Percentiles rank a stretch among this genome's conserved stretches.
phyloP scores from a whole-genome alignment of 2,888 invertebrate genomes.

The Corbicula japonica region DNA sequence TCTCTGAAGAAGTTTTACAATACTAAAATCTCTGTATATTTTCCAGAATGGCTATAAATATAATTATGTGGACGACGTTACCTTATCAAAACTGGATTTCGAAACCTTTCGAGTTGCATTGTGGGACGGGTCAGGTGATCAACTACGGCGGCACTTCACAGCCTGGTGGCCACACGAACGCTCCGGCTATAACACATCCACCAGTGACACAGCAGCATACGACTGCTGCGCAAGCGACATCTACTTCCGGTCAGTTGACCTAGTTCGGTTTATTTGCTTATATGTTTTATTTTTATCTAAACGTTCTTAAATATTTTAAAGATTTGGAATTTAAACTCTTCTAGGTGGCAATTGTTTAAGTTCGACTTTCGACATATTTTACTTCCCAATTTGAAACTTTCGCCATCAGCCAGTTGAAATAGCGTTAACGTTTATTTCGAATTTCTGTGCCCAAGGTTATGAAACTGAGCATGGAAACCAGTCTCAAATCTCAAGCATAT shows the following conservation, averaged over 20 bases:
- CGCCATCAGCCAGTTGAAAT: no score
- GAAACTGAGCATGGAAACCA: no score
- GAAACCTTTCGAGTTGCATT: slow-evolving; percentile 42
- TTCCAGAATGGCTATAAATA: slow-evolving; percentile 69
- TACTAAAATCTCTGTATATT: no score
- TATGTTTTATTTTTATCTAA: neutral
- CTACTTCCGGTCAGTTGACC: neutral
- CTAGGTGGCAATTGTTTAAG: no score
- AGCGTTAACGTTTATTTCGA: no score
- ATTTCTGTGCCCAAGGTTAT: no score
- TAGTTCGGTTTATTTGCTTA: neutral
- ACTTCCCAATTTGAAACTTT: no score
- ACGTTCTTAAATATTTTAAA: neutral
- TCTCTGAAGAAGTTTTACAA: no score
- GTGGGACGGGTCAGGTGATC: slow-evolving; percentile 49
- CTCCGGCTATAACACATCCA: slow-evolving; percentile 7
- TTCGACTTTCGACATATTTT: no score
- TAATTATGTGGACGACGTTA: slow-evolving; percentile 63
- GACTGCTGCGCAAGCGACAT: slow-evolving; percentile 30
- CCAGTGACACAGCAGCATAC: slow-evolving; percentile 48
- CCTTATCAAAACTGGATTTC: slow-evolving; percentile 51
- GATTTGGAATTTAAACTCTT: no score
- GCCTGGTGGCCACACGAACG: neutral
- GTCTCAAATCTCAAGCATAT: no score
- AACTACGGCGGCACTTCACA: slow-evolving; percentile 15